Evolutionary conservation across 2,797 vertebrate species (phyloP), one percentile per base, ranked within the genome.

Genomic region (Danio albolineatus): DNA sequence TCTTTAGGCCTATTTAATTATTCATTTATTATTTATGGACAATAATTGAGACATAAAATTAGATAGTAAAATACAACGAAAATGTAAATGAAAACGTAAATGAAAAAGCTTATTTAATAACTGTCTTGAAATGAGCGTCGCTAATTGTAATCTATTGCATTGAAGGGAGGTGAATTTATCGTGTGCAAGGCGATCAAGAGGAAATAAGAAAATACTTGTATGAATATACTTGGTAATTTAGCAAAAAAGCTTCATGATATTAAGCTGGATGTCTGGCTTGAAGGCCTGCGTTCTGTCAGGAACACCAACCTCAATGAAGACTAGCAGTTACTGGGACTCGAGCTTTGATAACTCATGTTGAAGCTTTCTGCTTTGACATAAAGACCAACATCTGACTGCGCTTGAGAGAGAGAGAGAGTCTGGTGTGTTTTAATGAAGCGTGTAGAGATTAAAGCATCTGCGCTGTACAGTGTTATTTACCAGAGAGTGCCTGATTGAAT

Each of bases 351-450:
- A 53, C 46, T 69, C n/a, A 13, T 39, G 48, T 39, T 17, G 1
- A 51, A 69, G 48, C 10, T 3, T 4, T 0, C 53, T 6, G 8
- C 5, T 67, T 49, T 67, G 65, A 49, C 14, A 49, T 19, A 16
- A 48, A 44, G 36, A 38, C 65, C 51, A 53, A 70, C 67, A 70
- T 70, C 67, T 70, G 67, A 70, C 36, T 19, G 48, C 0, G 16
- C 6, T 53, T 39, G 48, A 12, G 16, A 69, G 16, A 51, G 48
- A 28, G 28, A 28, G 28, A 28, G 28, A 28, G 10, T 16, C 28
- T 69, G 14, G 46, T 0, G 3, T 44, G 49, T 4, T 51, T 69
- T 69, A 28, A 10, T 17, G 2, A 66, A 13, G 66, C 4, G 36
- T 17, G 48, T n/a, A 70, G 7, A 53, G 28, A 53, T 69, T 12